Conservation (phyloP, 1,140 invertebrate species). For the Monomorium pharaonis region DNA sequence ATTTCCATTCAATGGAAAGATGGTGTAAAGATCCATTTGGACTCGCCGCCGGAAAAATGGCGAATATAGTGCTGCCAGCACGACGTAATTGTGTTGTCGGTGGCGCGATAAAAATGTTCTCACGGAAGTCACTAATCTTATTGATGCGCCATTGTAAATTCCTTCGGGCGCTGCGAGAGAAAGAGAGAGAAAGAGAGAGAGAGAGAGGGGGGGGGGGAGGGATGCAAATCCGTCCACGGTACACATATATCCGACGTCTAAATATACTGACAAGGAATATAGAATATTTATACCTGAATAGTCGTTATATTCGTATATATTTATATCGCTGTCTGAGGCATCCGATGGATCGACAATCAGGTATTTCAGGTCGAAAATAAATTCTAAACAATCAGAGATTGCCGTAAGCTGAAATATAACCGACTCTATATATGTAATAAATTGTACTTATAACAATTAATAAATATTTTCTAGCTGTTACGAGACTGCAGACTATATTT, state of each 20-base stretch:
- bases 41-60: conserved; percentile 60
- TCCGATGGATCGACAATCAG: conserved; percentile 9
- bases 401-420: not conserved
- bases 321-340: not conserved
- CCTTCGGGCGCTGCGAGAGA: not conserved
- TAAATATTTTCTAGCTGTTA: not conserved
- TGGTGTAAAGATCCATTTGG: conserved; percentile 69
- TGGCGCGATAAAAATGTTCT: conserved; percentile 56
- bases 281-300: conserved; percentile 11
- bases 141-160: conserved; percentile 60
- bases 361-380: not conserved
- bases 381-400: not conserved
- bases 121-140: conserved; percentile 59
- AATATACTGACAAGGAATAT: conserved; percentile 28
- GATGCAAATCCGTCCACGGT: not conserved
- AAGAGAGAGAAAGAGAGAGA: not conserved
- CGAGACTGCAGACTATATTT: not conserved
- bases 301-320: not conserved
- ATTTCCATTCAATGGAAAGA: conserved; percentile 74
- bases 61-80: conserved; percentile 32
- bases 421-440: not conserved
- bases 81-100: conserved; percentile 65
- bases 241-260: conserved; percentile 40
- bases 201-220: not conserved
- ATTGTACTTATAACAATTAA: not conserved